Conservation (phyloP, 2,888 invertebrate genomes). For the Belgica antarctica region DNA sequence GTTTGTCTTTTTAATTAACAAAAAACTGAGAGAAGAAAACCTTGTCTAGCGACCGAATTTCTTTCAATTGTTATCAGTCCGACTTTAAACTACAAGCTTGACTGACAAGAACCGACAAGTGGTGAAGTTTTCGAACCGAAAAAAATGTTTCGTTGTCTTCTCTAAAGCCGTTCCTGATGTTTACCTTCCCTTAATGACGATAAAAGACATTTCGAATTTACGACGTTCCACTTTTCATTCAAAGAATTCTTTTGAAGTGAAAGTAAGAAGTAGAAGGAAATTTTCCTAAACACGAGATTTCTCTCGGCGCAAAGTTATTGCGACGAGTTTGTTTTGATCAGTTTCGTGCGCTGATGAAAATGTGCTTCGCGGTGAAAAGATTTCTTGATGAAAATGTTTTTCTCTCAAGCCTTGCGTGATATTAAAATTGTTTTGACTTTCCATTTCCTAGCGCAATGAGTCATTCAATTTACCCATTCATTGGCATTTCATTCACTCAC, state of each 20-base stretch:
- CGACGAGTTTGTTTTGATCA: not conserved
- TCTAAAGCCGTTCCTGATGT: too few relatives aligned
- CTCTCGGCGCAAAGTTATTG: not conserved
- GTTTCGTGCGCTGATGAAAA: not conserved
- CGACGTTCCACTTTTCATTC: not conserved
- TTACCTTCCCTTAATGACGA: too few relatives aligned
- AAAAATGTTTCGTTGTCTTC: too few relatives aligned
- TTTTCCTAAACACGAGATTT: not conserved
- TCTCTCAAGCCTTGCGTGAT: not conserved
- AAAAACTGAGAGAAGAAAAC: too few relatives aligned
- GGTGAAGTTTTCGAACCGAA: too few relatives aligned
- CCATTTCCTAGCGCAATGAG: not conserved
- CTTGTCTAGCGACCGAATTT: too few relatives aligned
- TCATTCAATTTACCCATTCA: too few relatives aligned
- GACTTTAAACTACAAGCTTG: too few relatives aligned
- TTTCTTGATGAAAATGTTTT: not conserved
- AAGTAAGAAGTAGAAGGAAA: too few relatives aligned
- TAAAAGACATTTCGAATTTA: not conserved
- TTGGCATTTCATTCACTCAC: too few relatives aligned
- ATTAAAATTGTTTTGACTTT: not conserved
- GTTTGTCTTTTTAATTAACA: too few relatives aligned
- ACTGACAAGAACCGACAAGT: not conserved
- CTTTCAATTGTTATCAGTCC: too few relatives aligned
- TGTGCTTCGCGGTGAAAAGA: not conserved
- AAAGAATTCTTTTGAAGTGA: conserved; percentile 2